A percentile compares a stretch with the other conserved stretches of the same genome.
phyloP scores from a whole-genome alignment of 2,113 vertebrate species.

The Callithrix jacchus region DNA sequence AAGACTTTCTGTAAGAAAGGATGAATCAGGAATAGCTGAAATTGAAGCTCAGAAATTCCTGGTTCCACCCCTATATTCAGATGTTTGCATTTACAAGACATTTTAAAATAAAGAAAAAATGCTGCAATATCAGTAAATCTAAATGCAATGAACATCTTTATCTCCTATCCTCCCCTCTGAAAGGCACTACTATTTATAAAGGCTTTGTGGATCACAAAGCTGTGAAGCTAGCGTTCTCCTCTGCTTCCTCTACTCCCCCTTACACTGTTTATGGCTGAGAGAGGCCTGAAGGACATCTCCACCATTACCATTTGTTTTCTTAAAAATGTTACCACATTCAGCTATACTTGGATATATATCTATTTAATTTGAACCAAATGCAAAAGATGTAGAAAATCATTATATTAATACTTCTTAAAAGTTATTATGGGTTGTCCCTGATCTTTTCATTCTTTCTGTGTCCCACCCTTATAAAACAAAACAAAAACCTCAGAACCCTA shows the following conservation, averaged over 20 bases:
- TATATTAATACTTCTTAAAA: conserved; percentile 5
- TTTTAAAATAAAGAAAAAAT: conserved; percentile 43
- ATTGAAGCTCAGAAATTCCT: conserved; percentile 55
- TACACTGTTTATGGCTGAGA: conserved; percentile 50
- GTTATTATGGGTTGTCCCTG: conserved; percentile 37
- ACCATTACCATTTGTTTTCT: neutral
- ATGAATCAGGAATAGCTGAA: conserved; percentile 60
- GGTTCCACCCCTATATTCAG: conserved; percentile 57
- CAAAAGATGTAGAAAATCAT: conserved; percentile 34
- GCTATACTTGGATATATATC: conserved; percentile 44
- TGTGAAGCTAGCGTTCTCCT: conserved; percentile 10
- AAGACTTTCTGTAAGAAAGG: conserved; percentile 69
- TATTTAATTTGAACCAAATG: conserved; percentile 49
- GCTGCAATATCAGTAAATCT: conserved; percentile 17
- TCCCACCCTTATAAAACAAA: conserved; percentile 23
- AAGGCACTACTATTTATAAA: conserved; percentile 72
- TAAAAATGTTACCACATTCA: conserved; percentile 27
- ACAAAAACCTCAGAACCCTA: neutral
- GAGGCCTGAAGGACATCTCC: conserved; percentile 39
- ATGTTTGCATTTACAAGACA: conserved; percentile 59
- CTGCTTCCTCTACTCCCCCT: conserved; percentile 29
- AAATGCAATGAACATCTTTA: conserved; percentile 61
- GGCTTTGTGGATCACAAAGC: conserved; percentile 59
- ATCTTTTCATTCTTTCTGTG: conserved; percentile 48
- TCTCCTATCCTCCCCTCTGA: conserved; percentile 55